Percentiles rank a stretch among this genome's conserved stretches.
Conservation (phyloP, 2,888 invertebrate genomes). For the Mythimna ferrago region DNA sequence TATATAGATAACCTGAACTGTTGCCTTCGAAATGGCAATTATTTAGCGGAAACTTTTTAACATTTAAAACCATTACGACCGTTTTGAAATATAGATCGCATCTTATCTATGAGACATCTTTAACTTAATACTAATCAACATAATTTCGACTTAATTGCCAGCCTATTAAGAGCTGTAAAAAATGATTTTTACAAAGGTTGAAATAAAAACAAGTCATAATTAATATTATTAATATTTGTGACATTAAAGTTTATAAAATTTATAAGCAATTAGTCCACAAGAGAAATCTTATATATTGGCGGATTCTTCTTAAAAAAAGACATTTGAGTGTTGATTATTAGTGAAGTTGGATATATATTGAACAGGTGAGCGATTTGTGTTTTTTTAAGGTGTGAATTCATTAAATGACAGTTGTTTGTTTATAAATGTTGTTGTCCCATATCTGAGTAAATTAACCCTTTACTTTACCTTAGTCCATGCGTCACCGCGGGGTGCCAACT, state of each 20-base stretch:
- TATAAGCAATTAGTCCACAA: conserved; percentile 5
- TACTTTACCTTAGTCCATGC: too few species aligned
- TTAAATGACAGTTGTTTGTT: background rate
- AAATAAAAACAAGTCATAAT: conserved; percentile 36
- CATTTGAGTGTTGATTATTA: conserved; percentile 23
- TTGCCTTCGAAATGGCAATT: conserved; percentile 48
- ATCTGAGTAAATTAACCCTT: background rate
- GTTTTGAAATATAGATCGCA: conserved; percentile 55
- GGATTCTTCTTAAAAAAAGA: conserved; percentile 18
- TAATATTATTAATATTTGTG: conserved; percentile 36
- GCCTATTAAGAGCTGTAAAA: conserved; percentile 8
- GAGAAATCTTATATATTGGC: conserved; percentile 53
- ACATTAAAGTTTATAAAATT: conserved; percentile 27
- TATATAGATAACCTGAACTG: background rate
- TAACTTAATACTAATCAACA: conserved; percentile 12
- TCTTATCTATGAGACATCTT: conserved; percentile 59
- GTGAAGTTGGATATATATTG: conserved; percentile 1
- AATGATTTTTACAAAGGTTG: background rate
- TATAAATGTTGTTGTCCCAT: background rate
- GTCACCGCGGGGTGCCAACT: too few species aligned
- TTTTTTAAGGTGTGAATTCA: too few species aligned
- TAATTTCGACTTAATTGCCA: conserved; percentile 31
- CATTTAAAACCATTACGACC: conserved; percentile 51
- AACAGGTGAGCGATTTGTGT: conserved; percentile 20
- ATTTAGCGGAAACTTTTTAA: conserved; percentile 58